Evolutionary conservation across 2,797 vertebrate species (phyloP).

Genomic region (Acrocephalus scirpaceus): DNA sequence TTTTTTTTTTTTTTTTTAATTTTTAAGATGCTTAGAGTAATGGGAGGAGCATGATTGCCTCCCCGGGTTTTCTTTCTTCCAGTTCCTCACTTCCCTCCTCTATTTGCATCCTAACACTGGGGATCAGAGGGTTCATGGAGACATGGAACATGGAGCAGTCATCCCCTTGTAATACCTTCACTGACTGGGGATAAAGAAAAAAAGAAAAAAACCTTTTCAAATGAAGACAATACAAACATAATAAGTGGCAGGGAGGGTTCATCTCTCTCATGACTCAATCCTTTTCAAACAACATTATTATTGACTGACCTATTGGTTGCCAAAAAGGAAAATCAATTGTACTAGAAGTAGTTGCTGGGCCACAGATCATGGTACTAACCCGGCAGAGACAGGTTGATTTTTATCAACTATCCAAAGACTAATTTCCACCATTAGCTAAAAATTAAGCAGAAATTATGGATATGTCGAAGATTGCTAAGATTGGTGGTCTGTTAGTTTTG

Average conservation of each 20-base stretch:
- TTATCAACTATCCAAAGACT: slow-evolving; percentile 78
- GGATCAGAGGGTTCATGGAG: slow-evolving; percentile 30
- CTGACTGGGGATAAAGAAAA: not conserved
- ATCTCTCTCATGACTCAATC: slow-evolving; percentile 78
- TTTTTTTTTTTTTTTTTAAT: not conserved
- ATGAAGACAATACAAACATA: slow-evolving; percentile 81
- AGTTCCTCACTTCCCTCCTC: not conserved
- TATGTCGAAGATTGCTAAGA: slow-evolving; percentile 45
- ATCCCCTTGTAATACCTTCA: slow-evolving; percentile 42
- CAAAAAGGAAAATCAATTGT: slow-evolving; percentile 84
- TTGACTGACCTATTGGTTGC: slow-evolving; percentile 83
- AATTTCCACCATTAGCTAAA: slow-evolving; percentile 77
- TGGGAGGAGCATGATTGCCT: not conserved
- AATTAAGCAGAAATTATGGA: slow-evolving; percentile 70
- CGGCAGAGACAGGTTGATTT: slow-evolving; percentile 74
- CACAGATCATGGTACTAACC: slow-evolving; percentile 73
- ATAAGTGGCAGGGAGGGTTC: slow-evolving; percentile 80
- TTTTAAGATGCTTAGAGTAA: not conserved
- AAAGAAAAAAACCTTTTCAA: slow-evolving; percentile 66
- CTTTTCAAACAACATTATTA: slow-evolving; percentile 84
- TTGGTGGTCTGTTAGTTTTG: slow-evolving; percentile 1
- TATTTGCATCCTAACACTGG: not conserved
- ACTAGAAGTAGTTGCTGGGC: slow-evolving; percentile 75
- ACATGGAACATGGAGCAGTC: not conserved
- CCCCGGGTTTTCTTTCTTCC: not conserved